These are phyloP conservation scores for Lindbergichthys nudifrons DNA, from an alignment of 2,797 vertebrate species.

Conservation along the genomic window DNA sequence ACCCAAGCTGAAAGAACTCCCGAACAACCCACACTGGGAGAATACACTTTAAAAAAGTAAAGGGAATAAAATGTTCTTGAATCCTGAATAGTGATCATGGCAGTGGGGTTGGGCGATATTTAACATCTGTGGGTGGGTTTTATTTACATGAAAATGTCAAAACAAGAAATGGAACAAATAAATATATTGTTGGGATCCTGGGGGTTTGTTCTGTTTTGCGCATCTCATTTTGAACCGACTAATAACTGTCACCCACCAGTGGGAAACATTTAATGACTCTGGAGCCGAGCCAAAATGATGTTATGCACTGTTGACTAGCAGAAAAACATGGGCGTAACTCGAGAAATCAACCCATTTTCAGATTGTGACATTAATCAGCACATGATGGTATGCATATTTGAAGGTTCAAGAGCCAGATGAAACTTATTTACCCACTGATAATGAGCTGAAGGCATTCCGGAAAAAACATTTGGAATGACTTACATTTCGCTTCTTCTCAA, in stretches of 20 bases:
- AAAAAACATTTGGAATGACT: not conserved
- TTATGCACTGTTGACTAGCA: not conserved
- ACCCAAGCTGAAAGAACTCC: slow-evolving; percentile 35
- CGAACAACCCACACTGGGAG: slow-evolving; percentile 25
- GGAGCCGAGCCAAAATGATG: slow-evolving; percentile 1
- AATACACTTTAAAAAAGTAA: slow-evolving; percentile 9
- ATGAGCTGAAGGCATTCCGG: not conserved
- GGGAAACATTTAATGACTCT: slow-evolving; percentile 31
- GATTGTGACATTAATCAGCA: not conserved
- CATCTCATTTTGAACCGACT: slow-evolving; percentile 15
- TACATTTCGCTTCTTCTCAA: not conserved
- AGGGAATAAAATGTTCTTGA: slow-evolving; percentile 13
- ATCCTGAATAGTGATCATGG: slow-evolving; percentile 13
- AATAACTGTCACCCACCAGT: slow-evolving; percentile 9
- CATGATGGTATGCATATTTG: not conserved
- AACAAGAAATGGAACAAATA: slow-evolving; percentile 10
- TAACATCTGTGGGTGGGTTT: slow-evolving; percentile 22
- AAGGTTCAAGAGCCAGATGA: not conserved
- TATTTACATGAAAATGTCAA: slow-evolving; percentile 41
- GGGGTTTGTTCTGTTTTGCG: slow-evolving; percentile 8
- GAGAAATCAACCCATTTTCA: not conserved
- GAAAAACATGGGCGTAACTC: slow-evolving; percentile 23
- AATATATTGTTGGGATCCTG: slow-evolving; percentile 14
- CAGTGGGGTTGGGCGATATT: slow-evolving; percentile 17
- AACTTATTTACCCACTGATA: not conserved